Evolutionary conservation across 2,888 invertebrate genomes (phyloP).

Genomic region (Camponotus fellah): DNA sequence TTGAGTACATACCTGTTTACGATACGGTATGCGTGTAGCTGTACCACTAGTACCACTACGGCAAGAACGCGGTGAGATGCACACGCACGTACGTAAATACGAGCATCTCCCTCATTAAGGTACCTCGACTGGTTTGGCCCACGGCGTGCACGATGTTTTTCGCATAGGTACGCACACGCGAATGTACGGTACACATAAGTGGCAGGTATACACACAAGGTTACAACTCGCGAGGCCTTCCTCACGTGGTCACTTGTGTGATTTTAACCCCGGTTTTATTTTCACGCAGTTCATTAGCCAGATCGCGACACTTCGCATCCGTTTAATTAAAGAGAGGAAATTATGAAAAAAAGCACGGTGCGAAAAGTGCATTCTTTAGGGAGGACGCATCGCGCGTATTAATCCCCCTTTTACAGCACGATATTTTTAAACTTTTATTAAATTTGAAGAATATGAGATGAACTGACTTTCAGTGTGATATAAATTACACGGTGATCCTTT

Average conservation of each 20-base stretch:
- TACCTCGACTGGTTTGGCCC: constrained; percentile 66
- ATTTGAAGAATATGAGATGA: constrained; percentile 10
- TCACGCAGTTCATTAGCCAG: constrained; percentile 39
- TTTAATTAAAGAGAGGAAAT: constrained; percentile 47
- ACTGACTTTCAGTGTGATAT: background rate
- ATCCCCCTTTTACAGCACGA: background rate
- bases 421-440: constrained; percentile 33
- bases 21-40: constrained; percentile 56
- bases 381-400: constrained; percentile 10
- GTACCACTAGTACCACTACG: constrained; percentile 17
- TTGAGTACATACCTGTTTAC: constrained; percentile 56
- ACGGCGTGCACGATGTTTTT: constrained; percentile 57
- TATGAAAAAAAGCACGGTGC: background rate
- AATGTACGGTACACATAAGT: constrained; percentile 1
- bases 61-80: constrained; percentile 18
- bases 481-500: background rate
- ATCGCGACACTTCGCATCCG: constrained; percentile 29
- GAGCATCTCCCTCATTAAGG: constrained; percentile 71
- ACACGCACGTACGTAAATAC: constrained; percentile 48
- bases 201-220: constrained; percentile 20
- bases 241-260: constrained; percentile 26
- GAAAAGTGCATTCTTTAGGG: background rate
- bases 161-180: constrained; percentile 48
- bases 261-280: constrained; percentile 29
- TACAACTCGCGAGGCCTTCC: constrained; percentile 20